Base-by-base conservation (phyloP, 2,888 invertebrate species). In the Eupsilia transversa region DNA sequence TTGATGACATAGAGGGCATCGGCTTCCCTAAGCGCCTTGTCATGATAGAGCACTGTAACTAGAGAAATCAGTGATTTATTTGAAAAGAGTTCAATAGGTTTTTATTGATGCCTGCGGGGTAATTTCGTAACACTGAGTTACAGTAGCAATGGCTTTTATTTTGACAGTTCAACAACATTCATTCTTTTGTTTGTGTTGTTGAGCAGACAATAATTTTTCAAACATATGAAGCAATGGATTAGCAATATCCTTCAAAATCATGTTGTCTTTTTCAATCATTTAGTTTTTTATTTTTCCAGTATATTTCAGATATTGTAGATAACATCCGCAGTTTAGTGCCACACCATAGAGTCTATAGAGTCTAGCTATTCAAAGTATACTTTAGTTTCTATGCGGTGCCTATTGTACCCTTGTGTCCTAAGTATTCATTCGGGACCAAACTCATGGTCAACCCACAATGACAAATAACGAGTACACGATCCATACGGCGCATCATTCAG, bases 371-470 rank as follows among this genome's bases (percentile, higher is more conserved):
- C 1, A 49, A 35, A 52, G n/a, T 17, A 12, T 49, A n/a, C 1
- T 73, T 49, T 33, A n/a, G 4, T 17, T 20, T 7, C 4, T 3
- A 41, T 33, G 3, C 4, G 30, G 1, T 64, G 7, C 17, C 9
- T 38, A 17, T 52, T 69, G 46, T 66, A 43, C 14, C 10, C 6
- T 23, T 41, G 17, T 33, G 12, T 17, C 23, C 52, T 3, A 54
- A 17, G 38, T 35, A 74, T 74, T 49, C 69, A 72, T 30, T 68
- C 2, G 77, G 52, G 73, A 72, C 35, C 20, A 20, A 46, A 74
- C 66, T 63, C 78, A 84, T 86, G 82, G 86, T 38, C 75, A 64
- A 35, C 35, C 43, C 30, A 79, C 86, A 84, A 76, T 77, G 67
- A 76, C 72, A 74, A 67, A 76, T 56, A 65, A 59, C 60, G 60